phyloP scores from a whole-genome alignment of 2,113 vertebrate genomes.

The Eudyptes chrysolophus region DNA sequence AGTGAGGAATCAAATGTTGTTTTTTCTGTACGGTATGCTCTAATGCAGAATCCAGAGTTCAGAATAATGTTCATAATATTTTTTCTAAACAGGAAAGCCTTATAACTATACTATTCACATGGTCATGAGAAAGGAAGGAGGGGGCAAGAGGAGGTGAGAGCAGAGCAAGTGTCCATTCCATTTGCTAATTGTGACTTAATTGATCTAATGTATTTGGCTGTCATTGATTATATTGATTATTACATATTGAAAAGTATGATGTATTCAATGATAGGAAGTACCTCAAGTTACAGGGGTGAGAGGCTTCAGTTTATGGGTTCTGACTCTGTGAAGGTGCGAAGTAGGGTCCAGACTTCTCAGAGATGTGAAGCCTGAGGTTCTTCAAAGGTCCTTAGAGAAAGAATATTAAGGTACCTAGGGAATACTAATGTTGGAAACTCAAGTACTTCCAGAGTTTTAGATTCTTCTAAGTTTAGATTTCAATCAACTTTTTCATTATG shows the following conservation, averaged over 20 bases:
- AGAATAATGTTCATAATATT: neutral
- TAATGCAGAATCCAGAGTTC: neutral
- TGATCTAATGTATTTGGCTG: neutral
- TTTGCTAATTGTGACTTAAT: neutral
- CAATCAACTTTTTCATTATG: neutral
- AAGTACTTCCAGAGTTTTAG: neutral
- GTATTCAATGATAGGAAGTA: neutral
- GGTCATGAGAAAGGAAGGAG: neutral
- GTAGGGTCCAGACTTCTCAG: neutral
- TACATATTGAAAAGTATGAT: neutral
- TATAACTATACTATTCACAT: neutral
- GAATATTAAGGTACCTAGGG: neutral
- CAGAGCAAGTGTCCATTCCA: neutral
- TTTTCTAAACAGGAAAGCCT: neutral
- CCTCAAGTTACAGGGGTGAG: neutral
- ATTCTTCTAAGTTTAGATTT: neutral
- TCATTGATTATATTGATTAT: neutral
- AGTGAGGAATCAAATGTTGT: neutral
- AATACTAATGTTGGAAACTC: neutral
- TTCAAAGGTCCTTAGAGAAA: neutral
- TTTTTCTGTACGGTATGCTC: neutral
- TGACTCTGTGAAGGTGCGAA: neutral
- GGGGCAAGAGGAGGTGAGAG: neutral
- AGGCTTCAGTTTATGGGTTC: neutral
- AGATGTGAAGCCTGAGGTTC: neutral